phyloP scores from a whole-genome alignment of 2,888 invertebrate genomes.

The Eulithis prunata region DNA sequence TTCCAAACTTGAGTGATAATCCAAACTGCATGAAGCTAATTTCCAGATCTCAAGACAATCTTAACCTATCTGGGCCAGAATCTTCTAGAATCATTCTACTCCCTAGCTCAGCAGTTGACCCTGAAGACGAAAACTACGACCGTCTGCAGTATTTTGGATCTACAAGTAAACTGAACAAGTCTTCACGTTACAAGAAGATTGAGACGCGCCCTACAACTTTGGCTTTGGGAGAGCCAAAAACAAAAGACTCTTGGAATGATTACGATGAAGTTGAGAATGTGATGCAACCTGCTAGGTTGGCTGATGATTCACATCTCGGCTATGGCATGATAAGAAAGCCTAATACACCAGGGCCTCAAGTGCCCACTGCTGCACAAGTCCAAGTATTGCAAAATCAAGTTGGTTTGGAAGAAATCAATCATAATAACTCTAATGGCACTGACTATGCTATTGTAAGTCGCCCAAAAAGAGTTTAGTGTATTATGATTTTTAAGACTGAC shows the following conservation, averaged over 20 bases:
- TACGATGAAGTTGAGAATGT: constrained; percentile 90
- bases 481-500: constrained; percentile 63
- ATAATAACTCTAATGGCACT: constrained; percentile 89
- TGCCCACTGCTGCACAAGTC: constrained; percentile 79
- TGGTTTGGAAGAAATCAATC: constrained; percentile 83
- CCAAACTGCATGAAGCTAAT: constrained; percentile 79
- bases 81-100: constrained; percentile 83
- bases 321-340: constrained; percentile 91
- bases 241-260: constrained; percentile 86
- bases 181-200: constrained; percentile 88
- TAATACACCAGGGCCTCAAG: constrained; percentile 81
- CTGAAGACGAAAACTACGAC: constrained; percentile 88
- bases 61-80: constrained; percentile 75
- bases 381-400: constrained; percentile 76
- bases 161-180: constrained; percentile 87
- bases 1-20: constrained; percentile 75
- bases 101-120: constrained; percentile 76
- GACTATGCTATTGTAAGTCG: constrained; percentile 94
- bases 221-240: constrained; percentile 71
- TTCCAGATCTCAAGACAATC: constrained; percentile 80
- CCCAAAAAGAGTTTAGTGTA: constrained; percentile 90
- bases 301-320: constrained; percentile 92
- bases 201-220: constrained; percentile 85
- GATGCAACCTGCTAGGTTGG: constrained; percentile 88
- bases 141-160: constrained; percentile 92